Evolutionary conservation across 2,797 vertebrate genomes (phyloP), one percentile per base, ranked within the genome.

Genomic region (Zonotrichia albicollis): DNA sequence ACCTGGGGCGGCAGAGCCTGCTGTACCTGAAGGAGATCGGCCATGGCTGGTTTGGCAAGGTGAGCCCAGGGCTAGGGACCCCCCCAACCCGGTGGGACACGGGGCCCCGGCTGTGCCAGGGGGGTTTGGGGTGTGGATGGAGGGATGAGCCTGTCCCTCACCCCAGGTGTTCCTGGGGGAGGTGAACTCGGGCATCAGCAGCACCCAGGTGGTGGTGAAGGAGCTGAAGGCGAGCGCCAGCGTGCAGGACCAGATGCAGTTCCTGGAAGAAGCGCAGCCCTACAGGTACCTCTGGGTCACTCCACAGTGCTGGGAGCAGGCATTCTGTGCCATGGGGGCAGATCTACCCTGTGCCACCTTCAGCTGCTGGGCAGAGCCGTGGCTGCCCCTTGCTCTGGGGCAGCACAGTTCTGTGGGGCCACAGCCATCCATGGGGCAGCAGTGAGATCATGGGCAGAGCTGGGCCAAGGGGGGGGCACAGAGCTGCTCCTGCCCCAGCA

Each of bases 1-100:
- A 99, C 71, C 97, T 99, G 78, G 97, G 98, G 90, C 98, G 99
- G 86, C 99, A 99, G 97, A 99, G 98, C 94, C 98, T 99, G 48
- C 98, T 99, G 62, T 99, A 99, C 98, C 98, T 99, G 96, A 99
- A 99, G 85, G 99, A 99, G 97, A 99, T 99, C 0, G 99, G 99
- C n/a, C 98, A 98, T 20, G 99, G 99, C 94, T 99, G 99, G 99
- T 99, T 99, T 0, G 99, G 99, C 92, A 99, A 99, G 99, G 99
- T 99, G 97, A 98, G 98, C 8, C 14, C 38, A 19, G 81, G 53
- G 38, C n/a, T n/a, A n/a, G n/a, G 3, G 23, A 46, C n/a, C 4
- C 29, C 29, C 45, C 21, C 15, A 6, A 29, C 11, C 17, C 0
- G 0, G 4, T 6, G 43, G 38, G 51, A 18, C 0, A 0, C 0